Base-by-base conservation (phyloP, 2,797 vertebrate genomes). In the Gorsachius magnificus region DNA sequence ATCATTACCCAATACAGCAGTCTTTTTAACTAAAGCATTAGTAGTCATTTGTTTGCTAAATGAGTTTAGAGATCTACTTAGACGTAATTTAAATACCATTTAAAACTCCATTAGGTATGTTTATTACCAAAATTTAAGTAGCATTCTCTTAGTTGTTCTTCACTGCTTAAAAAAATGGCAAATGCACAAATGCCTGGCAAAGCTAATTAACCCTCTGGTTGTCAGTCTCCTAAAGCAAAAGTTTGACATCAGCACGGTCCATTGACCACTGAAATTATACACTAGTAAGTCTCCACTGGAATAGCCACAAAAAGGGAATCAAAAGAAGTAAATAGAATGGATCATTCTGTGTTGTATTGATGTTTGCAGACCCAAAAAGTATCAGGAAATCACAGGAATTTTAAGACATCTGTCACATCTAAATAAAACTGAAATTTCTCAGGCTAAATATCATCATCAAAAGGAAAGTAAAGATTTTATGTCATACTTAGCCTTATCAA, bases 1-100 rank as follows among this genome's bases (percentile, higher is more conserved):
- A 96, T 94, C 97, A 98, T 98, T 98, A 97, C 83, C 79, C 94
- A 97, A 89, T 91, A 91, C 82, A 98, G 85, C 91, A 95, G 84
- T 96, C 88, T 94, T 96, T 96, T 94, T 87, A 90, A 95, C 91
- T 95, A 89, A 95, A 95, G 51, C 93, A 93, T 85, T 97, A 93
- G 78, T 76, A 96, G 94, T 96, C 71, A 95, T 97, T 95, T 98
- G 90, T 96, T 97, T 97, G 81, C 84, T 97, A 98, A 98, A 98
- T 97, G 48, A 97, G 96, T 97, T 97, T 96, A 65, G 48, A 97
- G 85, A 96, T 97, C 96, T 94, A 96, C 74, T 97, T 97, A 95
- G 92, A 89, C 85, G 87, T 87, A 93, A 97, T 97, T 97, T 97
- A 97, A 98, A 96, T 96, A 96, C 80, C 93, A 97, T 95, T 98